These are phyloP conservation scores for Mythimna loreyi DNA, from an alignment of 2,888 invertebrate species.

Conservation along the genomic window DNA sequence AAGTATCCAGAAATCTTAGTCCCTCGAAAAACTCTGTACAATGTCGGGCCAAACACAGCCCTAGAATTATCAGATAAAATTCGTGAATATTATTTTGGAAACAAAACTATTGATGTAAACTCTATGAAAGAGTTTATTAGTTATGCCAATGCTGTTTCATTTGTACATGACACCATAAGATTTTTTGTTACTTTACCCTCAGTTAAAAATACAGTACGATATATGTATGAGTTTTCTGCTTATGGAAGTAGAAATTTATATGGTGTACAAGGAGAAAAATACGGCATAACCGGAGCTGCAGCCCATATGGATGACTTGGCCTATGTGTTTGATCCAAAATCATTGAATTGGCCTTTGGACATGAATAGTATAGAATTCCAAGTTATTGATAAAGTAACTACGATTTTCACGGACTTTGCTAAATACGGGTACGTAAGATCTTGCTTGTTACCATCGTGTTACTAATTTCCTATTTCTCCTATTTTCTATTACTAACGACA, in stretches of 20 bases:
- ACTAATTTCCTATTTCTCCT: not conserved
- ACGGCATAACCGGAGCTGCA: conserved; percentile 18
- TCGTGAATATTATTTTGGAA: conserved; percentile 24
- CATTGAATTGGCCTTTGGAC: conserved; percentile 5
- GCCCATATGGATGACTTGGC: conserved; percentile 22
- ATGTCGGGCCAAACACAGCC: not conserved
- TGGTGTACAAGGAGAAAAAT: conserved; percentile 14
- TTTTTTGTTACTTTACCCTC: conserved; percentile 14
- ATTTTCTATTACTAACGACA: not conserved
- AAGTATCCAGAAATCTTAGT: conserved; percentile 28
- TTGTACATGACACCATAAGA: conserved; percentile 5
- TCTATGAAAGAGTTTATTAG: conserved; percentile 9
- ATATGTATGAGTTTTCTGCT: conserved; percentile 23
- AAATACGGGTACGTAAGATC: conserved; percentile 25
- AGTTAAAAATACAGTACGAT: not conserved
- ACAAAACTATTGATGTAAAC: conserved; percentile 22
- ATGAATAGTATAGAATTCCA: conserved; percentile 8
- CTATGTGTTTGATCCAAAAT: conserved; percentile 25
- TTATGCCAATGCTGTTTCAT: conserved; percentile 5
- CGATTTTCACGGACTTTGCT: conserved; percentile 31
- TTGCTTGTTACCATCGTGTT: not conserved
- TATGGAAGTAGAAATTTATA: conserved; percentile 18
- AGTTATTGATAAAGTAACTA: conserved; percentile 15
- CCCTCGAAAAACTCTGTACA: conserved; percentile 16
- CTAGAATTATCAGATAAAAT: conserved; percentile 26